Conservation (phyloP, 2,888 invertebrate species). For the Drosophila cognata region DNA sequence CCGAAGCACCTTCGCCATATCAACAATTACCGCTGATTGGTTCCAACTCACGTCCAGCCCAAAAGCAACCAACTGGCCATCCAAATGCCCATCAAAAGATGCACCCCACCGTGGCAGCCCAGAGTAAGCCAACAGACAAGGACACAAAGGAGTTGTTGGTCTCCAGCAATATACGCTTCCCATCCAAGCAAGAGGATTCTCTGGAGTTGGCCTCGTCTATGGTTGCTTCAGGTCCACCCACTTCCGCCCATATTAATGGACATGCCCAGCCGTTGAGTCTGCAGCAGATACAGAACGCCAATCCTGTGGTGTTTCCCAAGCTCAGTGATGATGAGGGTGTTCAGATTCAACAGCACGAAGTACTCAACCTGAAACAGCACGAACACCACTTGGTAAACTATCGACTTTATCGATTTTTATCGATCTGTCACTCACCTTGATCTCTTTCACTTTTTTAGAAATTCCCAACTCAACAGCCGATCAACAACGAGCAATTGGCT, state of each 20-base stretch:
- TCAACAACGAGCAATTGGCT: slow-evolving; percentile 37
- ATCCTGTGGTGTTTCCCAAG: slow-evolving; percentile 83
- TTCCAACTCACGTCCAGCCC: slow-evolving; percentile 47
- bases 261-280: slow-evolving; percentile 84
- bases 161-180: slow-evolving; percentile 84
- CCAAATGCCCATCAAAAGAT: slow-evolving; percentile 10
- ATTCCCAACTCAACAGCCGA: slow-evolving; percentile 45
- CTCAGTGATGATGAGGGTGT: slow-evolving; percentile 64
- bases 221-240: slow-evolving; percentile 62
- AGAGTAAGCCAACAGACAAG: slow-evolving; percentile 23
- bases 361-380: slow-evolving; percentile 82
- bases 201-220: slow-evolving; percentile 61
- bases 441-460: slow-evolving; percentile 23
- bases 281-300: slow-evolving; percentile 79
- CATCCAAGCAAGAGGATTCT: slow-evolving; percentile 76
- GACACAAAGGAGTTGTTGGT: slow-evolving; percentile 83
- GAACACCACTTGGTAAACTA: slow-evolving; percentile 79
- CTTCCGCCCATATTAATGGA: slow-evolving; percentile 81
- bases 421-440: fast-evolving
- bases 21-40: slow-evolving; percentile 79
- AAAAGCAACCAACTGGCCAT: slow-evolving; percentile 28
- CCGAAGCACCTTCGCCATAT: slow-evolving; percentile 78
- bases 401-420: neutral
- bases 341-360: slow-evolving; percentile 83
- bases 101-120: slow-evolving; percentile 2